Percentiles rank a stretch among this genome's conserved stretches.
phyloP scores from a whole-genome alignment of 2,113 vertebrate genomes.

The Isurus oxyrinchus region DNA sequence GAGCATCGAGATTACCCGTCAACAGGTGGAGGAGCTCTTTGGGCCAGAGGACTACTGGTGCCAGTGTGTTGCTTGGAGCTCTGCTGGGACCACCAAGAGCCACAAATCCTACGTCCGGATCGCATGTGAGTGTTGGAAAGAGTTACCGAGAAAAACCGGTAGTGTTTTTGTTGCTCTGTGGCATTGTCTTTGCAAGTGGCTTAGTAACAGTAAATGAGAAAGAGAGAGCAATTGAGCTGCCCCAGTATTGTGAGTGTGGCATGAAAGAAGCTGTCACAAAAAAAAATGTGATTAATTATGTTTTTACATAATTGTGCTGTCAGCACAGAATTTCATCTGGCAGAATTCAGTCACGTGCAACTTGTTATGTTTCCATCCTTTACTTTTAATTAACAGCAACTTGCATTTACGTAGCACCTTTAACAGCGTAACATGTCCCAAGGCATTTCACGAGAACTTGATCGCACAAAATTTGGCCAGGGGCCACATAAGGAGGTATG shows the following conservation, averaged over 20 bases:
- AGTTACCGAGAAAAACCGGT: background rate
- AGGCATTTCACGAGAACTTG: background rate
- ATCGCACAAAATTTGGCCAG: background rate
- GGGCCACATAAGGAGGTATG: background rate
- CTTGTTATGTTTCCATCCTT: background rate
- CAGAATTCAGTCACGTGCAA: background rate
- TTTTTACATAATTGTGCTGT: background rate
- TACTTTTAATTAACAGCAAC: background rate
- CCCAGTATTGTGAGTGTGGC: background rate
- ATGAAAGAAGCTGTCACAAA: background rate
- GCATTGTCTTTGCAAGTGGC: background rate
- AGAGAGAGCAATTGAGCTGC: background rate
- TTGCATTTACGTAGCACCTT: background rate
- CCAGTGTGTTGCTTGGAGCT: slow-evolving; percentile 96
- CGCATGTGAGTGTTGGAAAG: slow-evolving; percentile 72
- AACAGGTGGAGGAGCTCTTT: slow-evolving; percentile 89
- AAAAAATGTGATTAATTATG: background rate
- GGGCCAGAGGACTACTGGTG: slow-evolving; percentile 93
- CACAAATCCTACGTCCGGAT: slow-evolving; percentile 88
- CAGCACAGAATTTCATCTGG: background rate
- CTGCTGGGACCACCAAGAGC: slow-evolving; percentile 88
- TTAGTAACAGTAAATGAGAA: background rate
- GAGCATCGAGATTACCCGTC: slow-evolving; percentile 85
- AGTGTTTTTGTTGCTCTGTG: no score
- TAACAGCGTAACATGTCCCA: background rate